A percentile compares a stretch with the other conserved stretches of the same genome.
Conservation (phyloP, 2,888 invertebrate species). For the Nomada ferruginata region DNA sequence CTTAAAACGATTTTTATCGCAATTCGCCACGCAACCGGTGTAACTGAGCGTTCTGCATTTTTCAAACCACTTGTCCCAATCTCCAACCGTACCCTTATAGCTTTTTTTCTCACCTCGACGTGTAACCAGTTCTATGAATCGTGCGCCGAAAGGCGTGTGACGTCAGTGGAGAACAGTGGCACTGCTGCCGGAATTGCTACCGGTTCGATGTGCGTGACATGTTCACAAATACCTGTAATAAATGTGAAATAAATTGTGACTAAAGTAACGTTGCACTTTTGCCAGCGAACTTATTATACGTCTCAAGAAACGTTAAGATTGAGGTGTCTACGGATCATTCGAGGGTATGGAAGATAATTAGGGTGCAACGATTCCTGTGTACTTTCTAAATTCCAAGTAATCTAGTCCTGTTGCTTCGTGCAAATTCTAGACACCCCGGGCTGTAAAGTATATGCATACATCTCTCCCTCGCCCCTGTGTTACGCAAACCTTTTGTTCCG, state of each 20-base stretch:
- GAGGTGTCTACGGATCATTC: background rate
- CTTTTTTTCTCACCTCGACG: background rate
- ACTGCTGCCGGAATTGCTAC: no score
- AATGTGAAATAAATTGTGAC: no score
- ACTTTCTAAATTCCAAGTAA: constrained; percentile 51
- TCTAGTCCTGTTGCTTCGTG: constrained; percentile 31
- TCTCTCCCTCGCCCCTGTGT: background rate
- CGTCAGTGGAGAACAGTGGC: background rate
- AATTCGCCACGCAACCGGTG: constrained; percentile 23
- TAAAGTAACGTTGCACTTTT: background rate
- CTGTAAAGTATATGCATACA: background rate
- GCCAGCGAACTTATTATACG: background rate
- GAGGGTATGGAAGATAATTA: constrained; percentile 14
- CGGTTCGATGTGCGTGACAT: no score
- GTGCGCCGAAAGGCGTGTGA: background rate
- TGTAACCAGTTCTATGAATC: constrained; percentile 26
- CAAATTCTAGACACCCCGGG: constrained; percentile 15
- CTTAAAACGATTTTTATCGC: constrained; percentile 50
- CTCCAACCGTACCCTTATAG: background rate
- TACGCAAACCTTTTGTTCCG: background rate
- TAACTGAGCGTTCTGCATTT: constrained; percentile 35
- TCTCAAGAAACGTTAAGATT: background rate
- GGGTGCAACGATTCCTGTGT: constrained; percentile 33
- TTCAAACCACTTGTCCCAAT: constrained; percentile 48
- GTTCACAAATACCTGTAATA: no score